Evolutionary conservation across 1,140 invertebrate species (phyloP), one percentile per base, ranked within the genome.

Genomic region (Mercenaria mercenaria): DNA sequence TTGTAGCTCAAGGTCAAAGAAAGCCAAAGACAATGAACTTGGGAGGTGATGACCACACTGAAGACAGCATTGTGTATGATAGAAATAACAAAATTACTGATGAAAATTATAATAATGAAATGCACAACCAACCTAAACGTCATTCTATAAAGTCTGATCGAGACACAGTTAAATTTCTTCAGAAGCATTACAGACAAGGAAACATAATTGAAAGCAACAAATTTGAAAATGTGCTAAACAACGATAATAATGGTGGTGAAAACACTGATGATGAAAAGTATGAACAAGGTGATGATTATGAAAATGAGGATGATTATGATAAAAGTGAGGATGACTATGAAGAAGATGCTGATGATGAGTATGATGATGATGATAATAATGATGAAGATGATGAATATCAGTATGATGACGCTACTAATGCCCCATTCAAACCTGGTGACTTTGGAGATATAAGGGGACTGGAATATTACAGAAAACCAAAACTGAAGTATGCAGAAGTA

Each of bases 371-470:
- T 56, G 43, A 88, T 52, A 50, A 88, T 80, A 64, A 91, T 52
- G 41, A 64, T 47, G 86, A 92, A 50, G 85, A 89, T 64, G 91
- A 90, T 41, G n/a, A 91, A 84, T 87, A 92, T 50, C 43, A 90
- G 18, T 50, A 88, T 74, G 83, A 92, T 74, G 52, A 89, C 41
- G 52, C 20, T 29, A 43, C 52, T 61, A 61, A 83, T 47, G 39
- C 34, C 0, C 39, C 56, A 4, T 72, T 72, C 39, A 56, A 83
- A 61, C 88, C 50, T 29, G 77, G 79, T n/a, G 56, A 82, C 69
- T 56, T 76, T 83, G 80, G 67, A 20, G 88, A 61, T 76, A 76
- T 74, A 11, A 41, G 47, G 20, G 74, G 83, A 26, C 47, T 88
- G 15, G 74, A 67, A n/a, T 81, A 67, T 59, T 47, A 61, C 52